Evolutionary conservation across 1,140 invertebrate species (phyloP), one percentile per base, ranked within the genome.

Genomic region (Caenorhabditis briggsae): DNA sequence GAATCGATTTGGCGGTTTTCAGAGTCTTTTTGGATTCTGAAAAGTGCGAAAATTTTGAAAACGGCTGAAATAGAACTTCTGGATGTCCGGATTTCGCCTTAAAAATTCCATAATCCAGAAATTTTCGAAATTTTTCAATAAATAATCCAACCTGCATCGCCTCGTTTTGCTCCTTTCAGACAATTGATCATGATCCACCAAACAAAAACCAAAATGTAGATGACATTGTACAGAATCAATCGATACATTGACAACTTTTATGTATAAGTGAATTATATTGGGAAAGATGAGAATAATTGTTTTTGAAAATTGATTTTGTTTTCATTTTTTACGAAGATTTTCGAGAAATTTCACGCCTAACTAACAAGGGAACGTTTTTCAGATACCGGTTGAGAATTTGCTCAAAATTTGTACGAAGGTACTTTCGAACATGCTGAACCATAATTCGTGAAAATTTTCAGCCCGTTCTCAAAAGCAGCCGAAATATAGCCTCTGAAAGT

Each of bases 221-320:
- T 70, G 64, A 70, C 64, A 46, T 70, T 70, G 64, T 70, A 70
- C 14, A 70, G 64, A 70, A 46, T n/a, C 14, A 70, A 70, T 70
- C 41, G 64, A 70, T 70, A 70, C 64, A 70, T 70, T 70, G 11
- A 46, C 64, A 70, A 33, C 59, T 64, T 64, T 64, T 64, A 59
- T 33, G 33, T 33, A 33, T 55, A 18, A 55, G 11, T 55, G 50
- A 55, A 55, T 55, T 55, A 55, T 55, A 2, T 33, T 33, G 1
- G 1, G 33, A 33, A 33, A 33, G 33, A 33, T 33, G 33, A 33
- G 33, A 33, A 33, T 33, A 33, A 33, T 33, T n/a, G n/a, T 33
- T 33, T 2, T 3, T 33, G 33, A 33, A 33, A 33, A 33, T 33
- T 33, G 33, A 33, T 33, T 33, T 33, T 33, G n/a, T 33, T 33